Conservation (phyloP, 2,113 vertebrate species). For the Corythornis vintsioides region DNA sequence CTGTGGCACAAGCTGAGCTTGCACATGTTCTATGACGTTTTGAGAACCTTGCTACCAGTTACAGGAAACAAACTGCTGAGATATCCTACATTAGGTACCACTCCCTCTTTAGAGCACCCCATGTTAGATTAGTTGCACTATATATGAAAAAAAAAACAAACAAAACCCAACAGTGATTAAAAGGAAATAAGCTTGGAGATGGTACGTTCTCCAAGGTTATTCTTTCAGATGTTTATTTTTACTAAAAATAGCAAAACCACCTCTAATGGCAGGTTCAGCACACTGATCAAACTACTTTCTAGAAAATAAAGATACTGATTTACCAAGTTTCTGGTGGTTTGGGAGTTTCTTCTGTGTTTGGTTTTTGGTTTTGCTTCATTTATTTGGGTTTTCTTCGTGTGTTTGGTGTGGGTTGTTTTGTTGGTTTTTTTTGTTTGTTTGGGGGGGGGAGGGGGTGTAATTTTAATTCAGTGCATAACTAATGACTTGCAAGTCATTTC, state of each 20-base stretch:
- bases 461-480: neutral
- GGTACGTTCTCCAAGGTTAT: neutral
- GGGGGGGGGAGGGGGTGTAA: no score
- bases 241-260: constrained; percentile 36
- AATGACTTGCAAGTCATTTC: neutral
- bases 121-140: constrained; percentile 42
- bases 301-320: constrained; percentile 41
- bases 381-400: no score
- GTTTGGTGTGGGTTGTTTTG: neutral
- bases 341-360: rapidly evolving
- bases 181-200: neutral
- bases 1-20: neutral
- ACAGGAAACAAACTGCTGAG: neutral
- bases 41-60: neutral
- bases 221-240: constrained; percentile 60
- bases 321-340: neutral
- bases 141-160: neutral
- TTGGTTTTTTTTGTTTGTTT: neutral
- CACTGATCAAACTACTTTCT: constrained; percentile 44
- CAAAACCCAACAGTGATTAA: neutral
- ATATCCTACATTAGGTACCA: neutral
- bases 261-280: constrained; percentile 29
- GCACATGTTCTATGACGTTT: neutral
- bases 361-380: neutral
- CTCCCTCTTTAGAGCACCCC: neutral